phyloP scores from a whole-genome alignment of 1,140 invertebrate genomes.

The Drosophila guanche region DNA sequence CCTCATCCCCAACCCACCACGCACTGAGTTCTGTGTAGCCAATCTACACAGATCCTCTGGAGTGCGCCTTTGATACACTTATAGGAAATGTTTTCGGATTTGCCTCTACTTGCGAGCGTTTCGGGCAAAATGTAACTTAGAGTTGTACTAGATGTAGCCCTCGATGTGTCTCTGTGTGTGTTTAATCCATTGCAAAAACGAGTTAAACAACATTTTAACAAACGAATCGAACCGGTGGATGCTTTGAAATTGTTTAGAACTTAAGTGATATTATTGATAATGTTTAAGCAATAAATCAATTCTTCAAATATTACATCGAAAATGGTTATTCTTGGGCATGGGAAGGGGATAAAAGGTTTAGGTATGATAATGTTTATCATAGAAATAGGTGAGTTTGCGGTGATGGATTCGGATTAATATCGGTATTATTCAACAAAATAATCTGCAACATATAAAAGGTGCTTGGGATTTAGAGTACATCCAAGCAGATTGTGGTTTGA shows the following conservation, averaged over 20 bases:
- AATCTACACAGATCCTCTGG: constrained; percentile 14
- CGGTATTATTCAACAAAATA: no score
- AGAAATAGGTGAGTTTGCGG: no score
- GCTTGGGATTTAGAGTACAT: no score
- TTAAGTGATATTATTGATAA: constrained; percentile 81
- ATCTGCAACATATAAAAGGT: no score
- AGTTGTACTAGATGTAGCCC: constrained; percentile 34
- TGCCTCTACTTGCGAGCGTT: constrained; percentile 20
- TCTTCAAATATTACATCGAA: constrained; percentile 59
- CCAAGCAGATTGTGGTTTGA: no score
- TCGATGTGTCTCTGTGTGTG: constrained; percentile 42
- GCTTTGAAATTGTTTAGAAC: constrained; percentile 76
- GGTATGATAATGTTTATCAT: no score
- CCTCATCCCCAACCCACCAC: neutral
- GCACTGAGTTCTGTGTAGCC: constrained; percentile 36
- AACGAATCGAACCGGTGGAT: constrained; percentile 13
- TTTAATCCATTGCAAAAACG: constrained; percentile 42
- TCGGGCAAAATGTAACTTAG: constrained; percentile 44
- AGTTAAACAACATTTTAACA: constrained; percentile 17
- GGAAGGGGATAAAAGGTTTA: neutral
- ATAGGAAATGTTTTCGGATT: constrained; percentile 43
- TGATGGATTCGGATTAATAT: no score
- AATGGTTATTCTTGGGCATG: neutral
- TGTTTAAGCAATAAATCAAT: constrained; percentile 82
- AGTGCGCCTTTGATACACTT: constrained; percentile 8